Conservation (phyloP, 2,797 vertebrate genomes). For the Rachycentron canadum region DNA sequence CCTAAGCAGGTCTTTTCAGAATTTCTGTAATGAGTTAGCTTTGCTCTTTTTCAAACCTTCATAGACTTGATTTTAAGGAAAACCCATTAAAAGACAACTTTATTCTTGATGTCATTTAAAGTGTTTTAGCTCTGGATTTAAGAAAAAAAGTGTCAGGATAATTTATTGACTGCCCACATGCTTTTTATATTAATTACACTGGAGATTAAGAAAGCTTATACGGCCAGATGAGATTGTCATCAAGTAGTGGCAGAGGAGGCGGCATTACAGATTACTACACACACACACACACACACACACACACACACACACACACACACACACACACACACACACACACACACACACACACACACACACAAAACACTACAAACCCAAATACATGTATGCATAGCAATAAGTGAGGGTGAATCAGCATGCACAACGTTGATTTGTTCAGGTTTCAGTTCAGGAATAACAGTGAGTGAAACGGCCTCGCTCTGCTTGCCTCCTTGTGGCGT, state of each 20-base stretch:
- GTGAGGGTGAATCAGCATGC: conserved; percentile 45
- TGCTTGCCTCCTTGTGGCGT: conserved; percentile 38
- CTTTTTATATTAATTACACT: conserved; percentile 29
- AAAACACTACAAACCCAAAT: conserved; percentile 22
- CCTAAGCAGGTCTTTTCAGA: neutral
- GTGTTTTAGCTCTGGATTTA: neutral
- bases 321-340: conserved; percentile 14
- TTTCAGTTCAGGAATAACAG: conserved; percentile 55
- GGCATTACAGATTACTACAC: conserved; percentile 57
- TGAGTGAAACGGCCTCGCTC: conserved; percentile 39
- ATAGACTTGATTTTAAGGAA: neutral
- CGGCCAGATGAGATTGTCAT: conserved; percentile 45
- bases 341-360: neutral
- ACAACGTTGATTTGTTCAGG: conserved; percentile 30
- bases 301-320: conserved; percentile 8
- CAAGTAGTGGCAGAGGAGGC: conserved; percentile 35
- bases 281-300: conserved; percentile 38
- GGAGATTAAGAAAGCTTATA: conserved; percentile 56
- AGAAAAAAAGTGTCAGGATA: conserved; percentile 10
- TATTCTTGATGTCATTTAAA: conserved; percentile 3
- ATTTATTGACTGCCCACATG: conserved; percentile 19
- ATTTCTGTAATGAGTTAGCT: neutral
- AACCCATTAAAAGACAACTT: neutral
- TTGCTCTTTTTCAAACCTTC: conserved; percentile 14
- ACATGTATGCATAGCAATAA: conserved; percentile 27